Conservation (phyloP, 1,140 invertebrate species). For the Aphidius ervi region DNA sequence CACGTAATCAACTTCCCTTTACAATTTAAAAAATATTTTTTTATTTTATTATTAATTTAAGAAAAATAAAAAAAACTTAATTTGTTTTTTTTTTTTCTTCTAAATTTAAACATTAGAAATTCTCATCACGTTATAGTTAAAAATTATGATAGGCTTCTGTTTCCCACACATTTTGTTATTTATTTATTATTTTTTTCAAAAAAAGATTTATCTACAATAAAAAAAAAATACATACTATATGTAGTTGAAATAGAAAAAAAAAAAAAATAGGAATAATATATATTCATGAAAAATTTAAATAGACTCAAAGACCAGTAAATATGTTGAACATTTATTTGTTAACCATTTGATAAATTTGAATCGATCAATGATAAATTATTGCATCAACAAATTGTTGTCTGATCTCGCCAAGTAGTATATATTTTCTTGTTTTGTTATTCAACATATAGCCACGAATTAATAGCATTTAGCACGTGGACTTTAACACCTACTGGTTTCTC, state of each 20-base stretch:
- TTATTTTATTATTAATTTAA: neutral
- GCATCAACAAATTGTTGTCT: neutral
- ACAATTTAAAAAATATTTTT: neutral
- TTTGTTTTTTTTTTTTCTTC: neutral
- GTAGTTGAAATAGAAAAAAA: too few species aligned
- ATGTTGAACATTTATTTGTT: slow-evolving; percentile 3
- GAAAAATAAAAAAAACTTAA: slow-evolving; percentile 5
- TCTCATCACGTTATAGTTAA: neutral
- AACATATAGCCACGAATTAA: slow-evolving; percentile 17
- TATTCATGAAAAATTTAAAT: neutral
- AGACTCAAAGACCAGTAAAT: neutral
- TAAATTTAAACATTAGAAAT: neutral
- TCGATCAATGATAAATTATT: slow-evolving; percentile 10
- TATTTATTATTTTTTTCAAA: neutral
- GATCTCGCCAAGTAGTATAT: slow-evolving; percentile 5
- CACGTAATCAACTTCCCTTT: slow-evolving; percentile 14
- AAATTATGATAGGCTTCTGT: neutral
- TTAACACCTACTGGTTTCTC: slow-evolving; percentile 14
- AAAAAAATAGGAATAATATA: too few species aligned
- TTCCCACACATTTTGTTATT: neutral
- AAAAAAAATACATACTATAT: too few species aligned
- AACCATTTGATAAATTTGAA: slow-evolving; percentile 13
- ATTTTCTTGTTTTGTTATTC: slow-evolving; percentile 19
- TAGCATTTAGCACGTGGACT: slow-evolving; percentile 17
- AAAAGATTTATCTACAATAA: too few species aligned